phyloP scores from a whole-genome alignment of 1,140 invertebrate species.

The Cheumatopsyche charites region DNA sequence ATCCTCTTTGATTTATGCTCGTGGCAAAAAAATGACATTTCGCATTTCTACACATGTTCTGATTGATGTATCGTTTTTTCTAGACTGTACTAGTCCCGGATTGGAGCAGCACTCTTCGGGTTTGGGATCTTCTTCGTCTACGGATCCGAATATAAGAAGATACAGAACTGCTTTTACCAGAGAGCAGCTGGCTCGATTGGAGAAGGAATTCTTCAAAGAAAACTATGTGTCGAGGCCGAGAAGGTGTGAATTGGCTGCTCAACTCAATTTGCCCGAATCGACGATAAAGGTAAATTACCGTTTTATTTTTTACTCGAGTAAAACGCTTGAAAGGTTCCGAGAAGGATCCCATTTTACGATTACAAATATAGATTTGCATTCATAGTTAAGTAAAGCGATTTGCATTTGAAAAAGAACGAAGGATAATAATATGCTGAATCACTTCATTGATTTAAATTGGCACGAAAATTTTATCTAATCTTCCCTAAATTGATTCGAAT shows the following conservation, averaged over 20 bases:
- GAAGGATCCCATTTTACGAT: too few species aligned
- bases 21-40: background rate
- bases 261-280: constrained; percentile 92
- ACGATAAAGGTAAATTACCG: constrained; percentile 89
- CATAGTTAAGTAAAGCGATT: too few species aligned
- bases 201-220: constrained; percentile 97
- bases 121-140: constrained; percentile 53
- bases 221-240: constrained; percentile 97
- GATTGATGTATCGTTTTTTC: background rate
- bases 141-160: constrained; percentile 68
- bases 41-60: background rate
- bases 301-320: background rate
- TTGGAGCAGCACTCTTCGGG: constrained; percentile 50
- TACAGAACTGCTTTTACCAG: constrained; percentile 98
- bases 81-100: constrained; percentile 55
- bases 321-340: too few species aligned
- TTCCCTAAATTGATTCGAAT: too few species aligned
- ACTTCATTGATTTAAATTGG: too few species aligned
- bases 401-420: too few species aligned
- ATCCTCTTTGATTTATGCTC: background rate
- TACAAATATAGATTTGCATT: too few species aligned
- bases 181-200: constrained; percentile 92
- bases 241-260: constrained; percentile 92
- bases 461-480: too few species aligned
- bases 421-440: too few species aligned